phyloP scores from a whole-genome alignment of 2,888 invertebrate genomes.

The Euzophera pinguis region DNA sequence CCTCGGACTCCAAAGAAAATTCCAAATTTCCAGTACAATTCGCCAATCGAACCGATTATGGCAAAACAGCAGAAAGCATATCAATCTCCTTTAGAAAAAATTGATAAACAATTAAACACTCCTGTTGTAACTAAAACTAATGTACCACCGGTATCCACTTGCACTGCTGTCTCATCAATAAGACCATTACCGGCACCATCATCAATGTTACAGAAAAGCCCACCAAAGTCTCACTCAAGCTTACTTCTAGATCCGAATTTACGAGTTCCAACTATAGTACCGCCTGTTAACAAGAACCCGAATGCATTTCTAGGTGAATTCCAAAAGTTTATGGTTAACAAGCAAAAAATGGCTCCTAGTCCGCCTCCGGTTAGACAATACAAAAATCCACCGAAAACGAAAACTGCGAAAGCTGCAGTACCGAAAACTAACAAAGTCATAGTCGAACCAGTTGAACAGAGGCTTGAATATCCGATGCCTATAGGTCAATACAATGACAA shows the following conservation, averaged over 20 bases:
- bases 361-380: conserved; percentile 8
- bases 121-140: conserved; percentile 2
- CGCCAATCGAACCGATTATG: conserved; percentile 52
- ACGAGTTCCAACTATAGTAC: conserved; percentile 43
- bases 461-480: conserved; percentile 43
- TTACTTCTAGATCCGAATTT: conserved; percentile 32
- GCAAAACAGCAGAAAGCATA: conserved; percentile 32
- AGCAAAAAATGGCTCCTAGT: conserved; percentile 10
- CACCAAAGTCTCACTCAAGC: conserved; percentile 24
- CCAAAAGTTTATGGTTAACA: conserved; percentile 56
- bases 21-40: conserved; percentile 45
- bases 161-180: background rate
- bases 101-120: background rate
- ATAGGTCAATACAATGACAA: conserved; percentile 65
- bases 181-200: conserved; percentile 19
- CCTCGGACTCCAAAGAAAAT: conserved; percentile 52
- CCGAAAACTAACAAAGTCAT: conserved; percentile 23
- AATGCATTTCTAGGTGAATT: conserved; percentile 68
- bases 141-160: background rate
- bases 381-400: conserved; percentile 16
- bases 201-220: conserved; percentile 17
- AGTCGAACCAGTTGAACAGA: conserved; percentile 28
- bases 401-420: conserved; percentile 11
- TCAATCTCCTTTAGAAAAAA: background rate
- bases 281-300: conserved; percentile 60